Evolutionary conservation across 2,888 invertebrate genomes (phyloP), one percentile per base, ranked within the genome.

Genomic region (Alviniconcha strummeri): DNA sequence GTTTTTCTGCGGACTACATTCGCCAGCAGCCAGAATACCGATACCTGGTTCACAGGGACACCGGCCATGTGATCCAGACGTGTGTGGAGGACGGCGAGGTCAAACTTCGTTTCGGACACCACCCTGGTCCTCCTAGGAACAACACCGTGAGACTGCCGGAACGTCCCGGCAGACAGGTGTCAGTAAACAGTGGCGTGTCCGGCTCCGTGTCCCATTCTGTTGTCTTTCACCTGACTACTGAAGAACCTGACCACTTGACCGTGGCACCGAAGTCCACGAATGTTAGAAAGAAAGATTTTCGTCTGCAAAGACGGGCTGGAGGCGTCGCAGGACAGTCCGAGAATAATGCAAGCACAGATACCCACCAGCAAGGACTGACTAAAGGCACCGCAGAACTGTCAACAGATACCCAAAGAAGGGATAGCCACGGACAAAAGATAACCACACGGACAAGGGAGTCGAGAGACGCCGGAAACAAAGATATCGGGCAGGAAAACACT

Each of bases 1-100:
- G 78, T 9, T 78, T 78, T 78, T 64, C 60, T 52, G 78, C 60
- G 2, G 64, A 54, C 1, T 55, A 82, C 64, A 82, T 82, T 15
- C 64, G 82, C 13, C 82, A 77, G 54, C 82, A 82, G 77, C 82
- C 77, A 7, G 82, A 78, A n/a, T 82, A 71, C 71, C 82, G 54
- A 15, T 78, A 56, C 71, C 69, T 69, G 56, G 56, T 67, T 8
- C 4, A 67, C 67, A 76, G 52, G 9, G 36, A 60, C 19, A 55
- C 9, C 4, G 54, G n/a, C 4, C 76, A 60, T 11, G 75, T 72
- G 17, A 75, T 74, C 8, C 76, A 75, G 36, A 67, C 75, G 15
- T 74, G 76, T 9, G 56, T 76, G 5, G 74, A 67, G 9, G 55
- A 64, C n/a, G 75, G 64, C 13, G 57, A 81, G 60, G 15, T 81